Evolutionary conservation across 2,888 invertebrate species (phyloP).

Genomic region (Lysandra coridon): DNA sequence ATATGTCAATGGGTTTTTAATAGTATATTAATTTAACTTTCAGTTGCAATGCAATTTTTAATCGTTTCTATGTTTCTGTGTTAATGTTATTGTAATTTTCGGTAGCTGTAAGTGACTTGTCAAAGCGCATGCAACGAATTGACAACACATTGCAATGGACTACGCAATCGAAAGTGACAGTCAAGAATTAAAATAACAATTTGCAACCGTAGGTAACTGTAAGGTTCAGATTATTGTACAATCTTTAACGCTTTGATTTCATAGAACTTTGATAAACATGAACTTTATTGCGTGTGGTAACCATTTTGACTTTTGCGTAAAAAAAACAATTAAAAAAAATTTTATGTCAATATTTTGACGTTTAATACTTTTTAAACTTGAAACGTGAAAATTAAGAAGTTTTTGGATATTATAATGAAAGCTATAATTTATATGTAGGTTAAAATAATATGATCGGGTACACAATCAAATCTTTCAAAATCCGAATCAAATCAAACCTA

Average conservation of each 20-base stretch:
- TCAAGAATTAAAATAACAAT: background rate
- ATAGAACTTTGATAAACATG: too few relatives aligned
- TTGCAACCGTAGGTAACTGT: background rate
- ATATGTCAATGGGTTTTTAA: background rate
- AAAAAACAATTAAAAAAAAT: too few relatives aligned
- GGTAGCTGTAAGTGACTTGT: background rate
- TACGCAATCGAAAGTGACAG: conserved; percentile 17
- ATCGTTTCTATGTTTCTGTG: conserved; percentile 1
- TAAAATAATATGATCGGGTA: too few relatives aligned
- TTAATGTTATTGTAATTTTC: background rate
- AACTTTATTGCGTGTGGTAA: too few relatives aligned
- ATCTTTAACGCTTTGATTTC: background rate
- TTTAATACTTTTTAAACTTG: too few relatives aligned
- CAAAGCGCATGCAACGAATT: conserved; percentile 5
- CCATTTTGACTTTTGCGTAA: too few relatives aligned
- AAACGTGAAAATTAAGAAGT: too few relatives aligned
- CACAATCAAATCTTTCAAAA: too few relatives aligned
- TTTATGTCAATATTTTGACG: too few relatives aligned
- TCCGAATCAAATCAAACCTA: too few relatives aligned
- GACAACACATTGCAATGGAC: background rate
- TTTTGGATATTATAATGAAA: too few relatives aligned
- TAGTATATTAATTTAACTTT: background rate
- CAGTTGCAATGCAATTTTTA: background rate
- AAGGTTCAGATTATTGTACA: background rate
- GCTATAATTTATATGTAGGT: too few relatives aligned